A percentile compares a stretch with the other conserved stretches of the same genome.
Conservation (phyloP, 2,888 invertebrate species). For the Eristalis pertinax region DNA sequence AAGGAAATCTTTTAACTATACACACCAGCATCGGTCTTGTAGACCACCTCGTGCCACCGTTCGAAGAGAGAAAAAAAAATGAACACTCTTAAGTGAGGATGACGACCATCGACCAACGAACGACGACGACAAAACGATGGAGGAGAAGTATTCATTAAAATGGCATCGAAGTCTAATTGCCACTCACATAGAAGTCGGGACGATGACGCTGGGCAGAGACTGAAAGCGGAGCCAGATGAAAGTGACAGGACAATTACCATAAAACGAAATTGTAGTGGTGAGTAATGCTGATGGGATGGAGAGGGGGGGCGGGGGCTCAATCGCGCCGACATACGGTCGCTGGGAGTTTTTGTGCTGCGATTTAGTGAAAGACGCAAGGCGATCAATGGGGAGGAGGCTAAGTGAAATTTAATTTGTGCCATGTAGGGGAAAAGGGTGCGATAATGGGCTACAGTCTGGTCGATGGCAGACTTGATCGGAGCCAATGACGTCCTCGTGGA, state of each 20-base stretch:
- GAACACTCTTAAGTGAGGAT: slow-evolving; percentile 32
- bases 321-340: neutral
- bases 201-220: slow-evolving; percentile 6
- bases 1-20: slow-evolving; percentile 15
- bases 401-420: neutral
- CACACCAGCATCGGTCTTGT: slow-evolving; percentile 25
- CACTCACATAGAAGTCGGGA: slow-evolving; percentile 59
- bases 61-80: neutral
- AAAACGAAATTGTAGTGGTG: slow-evolving; percentile 26
- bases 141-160: slow-evolving; percentile 69
- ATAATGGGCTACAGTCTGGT: neutral
- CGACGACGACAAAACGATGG: slow-evolving; percentile 33
- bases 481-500: no score
- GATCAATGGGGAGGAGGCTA: neutral
- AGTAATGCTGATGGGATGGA: neutral
- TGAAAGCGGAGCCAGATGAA: slow-evolving; percentile 16
- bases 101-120: neutral
- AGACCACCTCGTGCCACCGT: slow-evolving; percentile 28
- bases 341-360: neutral
- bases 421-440: neutral
- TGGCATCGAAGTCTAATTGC: slow-evolving; percentile 72
- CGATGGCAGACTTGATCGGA: no score
- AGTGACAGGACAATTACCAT: slow-evolving; percentile 53
- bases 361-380: neutral
- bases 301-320: neutral